Conservation (phyloP, 2,888 invertebrate species). For the Clostera curtula region DNA sequence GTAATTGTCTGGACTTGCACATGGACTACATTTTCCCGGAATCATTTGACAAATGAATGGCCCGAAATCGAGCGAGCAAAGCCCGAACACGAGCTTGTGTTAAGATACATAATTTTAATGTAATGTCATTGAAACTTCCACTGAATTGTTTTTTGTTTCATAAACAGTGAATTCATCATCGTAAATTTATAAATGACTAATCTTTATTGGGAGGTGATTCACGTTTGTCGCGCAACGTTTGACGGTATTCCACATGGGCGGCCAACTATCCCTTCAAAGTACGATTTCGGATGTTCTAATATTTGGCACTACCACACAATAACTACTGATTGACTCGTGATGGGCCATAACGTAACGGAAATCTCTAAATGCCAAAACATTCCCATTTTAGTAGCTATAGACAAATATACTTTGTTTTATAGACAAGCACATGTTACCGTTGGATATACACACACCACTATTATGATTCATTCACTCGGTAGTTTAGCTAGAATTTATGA, state of each 20-base stretch:
- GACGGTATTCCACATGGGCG: constrained; percentile 38
- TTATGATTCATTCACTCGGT: too few relatives aligned
- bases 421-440: background rate
- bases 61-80: too few relatives aligned
- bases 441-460: too few relatives aligned
- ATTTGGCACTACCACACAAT: constrained; percentile 29
- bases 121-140: too few relatives aligned
- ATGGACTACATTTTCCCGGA: too few relatives aligned
- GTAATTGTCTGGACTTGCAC: too few relatives aligned
- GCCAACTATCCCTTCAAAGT: constrained; percentile 18
- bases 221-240: constrained; percentile 38
- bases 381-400: constrained; percentile 13
- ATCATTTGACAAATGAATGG: too few relatives aligned
- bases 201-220: constrained; percentile 51
- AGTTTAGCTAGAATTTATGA: constrained; percentile 10
- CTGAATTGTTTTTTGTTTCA: too few relatives aligned
- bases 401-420: background rate
- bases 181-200: constrained; percentile 58
- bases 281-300: too few relatives aligned
- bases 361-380: constrained; percentile 11
- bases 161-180: constrained; percentile 31
- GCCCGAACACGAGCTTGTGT: too few relatives aligned
- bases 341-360: constrained; percentile 14
- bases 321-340: too few relatives aligned
- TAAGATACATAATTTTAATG: too few relatives aligned